phyloP scores from a whole-genome alignment of 2,797 vertebrate species.

The Chrosomus eos region DNA sequence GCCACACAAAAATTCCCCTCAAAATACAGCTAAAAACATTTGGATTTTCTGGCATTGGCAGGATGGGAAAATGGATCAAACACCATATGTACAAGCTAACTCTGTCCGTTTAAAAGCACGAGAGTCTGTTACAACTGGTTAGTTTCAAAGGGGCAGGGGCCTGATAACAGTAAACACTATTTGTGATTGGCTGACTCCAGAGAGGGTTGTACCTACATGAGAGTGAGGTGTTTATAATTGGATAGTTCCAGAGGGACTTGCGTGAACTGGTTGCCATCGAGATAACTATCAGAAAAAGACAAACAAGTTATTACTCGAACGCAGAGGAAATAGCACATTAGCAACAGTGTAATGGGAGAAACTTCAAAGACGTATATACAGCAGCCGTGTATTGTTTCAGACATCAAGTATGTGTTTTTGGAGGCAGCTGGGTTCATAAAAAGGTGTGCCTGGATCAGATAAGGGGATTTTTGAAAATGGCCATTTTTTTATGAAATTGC shows the following conservation, averaged over 20 bases:
- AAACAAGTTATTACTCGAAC: constrained; percentile 68
- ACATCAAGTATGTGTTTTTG: constrained; percentile 33
- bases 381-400: constrained; percentile 31
- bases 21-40: constrained; percentile 16
- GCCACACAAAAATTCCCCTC: background rate
- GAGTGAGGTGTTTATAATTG: constrained; percentile 94
- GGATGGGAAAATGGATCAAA: constrained; percentile 31
- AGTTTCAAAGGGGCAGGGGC: constrained; percentile 12
- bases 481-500: constrained; percentile 4
- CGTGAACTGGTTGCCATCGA: constrained; percentile 97
- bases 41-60: constrained; percentile 24
- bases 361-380: constrained; percentile 27
- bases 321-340: constrained; percentile 74
- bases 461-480: constrained; percentile 29
- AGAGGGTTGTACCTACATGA: constrained; percentile 88
- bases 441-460: constrained; percentile 30
- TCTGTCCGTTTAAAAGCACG: background rate
- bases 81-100: constrained; percentile 4
- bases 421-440: constrained; percentile 20
- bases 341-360: constrained; percentile 70
- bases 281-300: constrained; percentile 79
- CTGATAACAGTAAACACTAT: constrained; percentile 13
- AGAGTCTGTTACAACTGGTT: background rate
- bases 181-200: constrained; percentile 28
- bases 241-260: constrained; percentile 95